Percentiles rank a stretch among this genome's conserved stretches.
Evolutionary conservation across 2,888 invertebrate species (phyloP).

Genomic region (Iphiclides podalirius): DNA sequence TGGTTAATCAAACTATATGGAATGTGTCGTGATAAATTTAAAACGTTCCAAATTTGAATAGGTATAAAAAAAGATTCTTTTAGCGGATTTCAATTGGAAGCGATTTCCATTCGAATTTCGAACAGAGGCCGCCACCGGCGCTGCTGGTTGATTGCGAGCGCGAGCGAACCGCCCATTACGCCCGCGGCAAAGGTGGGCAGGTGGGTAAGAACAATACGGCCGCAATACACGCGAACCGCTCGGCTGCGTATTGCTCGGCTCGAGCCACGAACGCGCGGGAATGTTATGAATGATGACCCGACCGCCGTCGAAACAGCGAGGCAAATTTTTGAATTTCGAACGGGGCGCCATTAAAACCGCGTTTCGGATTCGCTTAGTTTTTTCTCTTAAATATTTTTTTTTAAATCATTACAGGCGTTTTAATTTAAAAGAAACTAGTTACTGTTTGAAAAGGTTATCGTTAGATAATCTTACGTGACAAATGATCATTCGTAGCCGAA

Average conservation of each 20-base stretch:
- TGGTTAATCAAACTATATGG: no score
- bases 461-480: no score
- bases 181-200: background rate
- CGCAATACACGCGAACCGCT: background rate
- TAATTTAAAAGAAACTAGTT: no score
- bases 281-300: background rate
- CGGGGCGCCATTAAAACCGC: background rate
- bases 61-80: background rate
- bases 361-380: background rate
- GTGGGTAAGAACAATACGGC: background rate
- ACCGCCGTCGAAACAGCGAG: background rate
- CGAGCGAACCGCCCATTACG: conserved; percentile 16
- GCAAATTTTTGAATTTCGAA: background rate
- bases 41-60: background rate
- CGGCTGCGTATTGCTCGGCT: background rate
- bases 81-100: conserved; percentile 12
- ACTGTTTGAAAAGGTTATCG: no score
- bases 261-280: no score
- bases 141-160: conserved; percentile 17
- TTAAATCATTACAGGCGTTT: no score
- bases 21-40: background rate
- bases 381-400: background rate
- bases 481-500: no score
- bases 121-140: conserved; percentile 2
- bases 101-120: conserved; percentile 19